A percentile compares a stretch with the other conserved stretches of the same genome.
Evolutionary conservation across 1,140 invertebrate genomes (phyloP).

Genomic region (Drosophila aff.): DNA sequence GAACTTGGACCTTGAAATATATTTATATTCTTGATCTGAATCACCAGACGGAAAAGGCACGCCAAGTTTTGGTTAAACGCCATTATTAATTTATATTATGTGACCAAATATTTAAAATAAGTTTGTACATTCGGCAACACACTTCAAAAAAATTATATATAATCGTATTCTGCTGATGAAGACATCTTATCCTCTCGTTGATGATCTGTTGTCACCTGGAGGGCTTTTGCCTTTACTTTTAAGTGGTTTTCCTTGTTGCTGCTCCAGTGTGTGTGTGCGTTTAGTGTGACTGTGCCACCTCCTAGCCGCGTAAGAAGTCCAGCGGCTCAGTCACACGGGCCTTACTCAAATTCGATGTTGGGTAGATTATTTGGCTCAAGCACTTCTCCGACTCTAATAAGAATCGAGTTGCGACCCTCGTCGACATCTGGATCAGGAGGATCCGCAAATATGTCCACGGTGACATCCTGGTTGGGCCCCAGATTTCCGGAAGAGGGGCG

Average conservation of each 20-base stretch:
- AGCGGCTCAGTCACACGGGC: too few relatives aligned
- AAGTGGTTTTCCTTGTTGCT: constrained; percentile 74
- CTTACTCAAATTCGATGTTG: too few relatives aligned
- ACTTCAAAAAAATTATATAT: too few relatives aligned
- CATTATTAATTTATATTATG: too few relatives aligned
- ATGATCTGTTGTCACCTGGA: constrained; percentile 12
- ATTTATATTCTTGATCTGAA: too few relatives aligned
- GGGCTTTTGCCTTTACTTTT: constrained; percentile 72
- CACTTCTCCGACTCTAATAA: not conserved
- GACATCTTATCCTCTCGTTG: too few relatives aligned
- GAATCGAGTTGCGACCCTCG: not conserved
- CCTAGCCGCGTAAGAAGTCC: too few relatives aligned
- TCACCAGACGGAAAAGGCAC: too few relatives aligned
- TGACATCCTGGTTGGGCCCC: not conserved
- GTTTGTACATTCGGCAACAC: too few relatives aligned
- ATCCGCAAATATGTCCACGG: not conserved
- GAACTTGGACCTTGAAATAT: not conserved
- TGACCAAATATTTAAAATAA: too few relatives aligned
- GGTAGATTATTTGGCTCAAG: not conserved
- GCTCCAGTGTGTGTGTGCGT: constrained; percentile 18
- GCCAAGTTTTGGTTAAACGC: too few relatives aligned
- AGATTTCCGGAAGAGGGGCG: not conserved
- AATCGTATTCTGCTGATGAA: too few relatives aligned
- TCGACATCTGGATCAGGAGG: not conserved
- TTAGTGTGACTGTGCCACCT: constrained; percentile 7